Evolutionary conservation across 1,140 invertebrate genomes (phyloP).

Genomic region (Drosophila sucinea): DNA sequence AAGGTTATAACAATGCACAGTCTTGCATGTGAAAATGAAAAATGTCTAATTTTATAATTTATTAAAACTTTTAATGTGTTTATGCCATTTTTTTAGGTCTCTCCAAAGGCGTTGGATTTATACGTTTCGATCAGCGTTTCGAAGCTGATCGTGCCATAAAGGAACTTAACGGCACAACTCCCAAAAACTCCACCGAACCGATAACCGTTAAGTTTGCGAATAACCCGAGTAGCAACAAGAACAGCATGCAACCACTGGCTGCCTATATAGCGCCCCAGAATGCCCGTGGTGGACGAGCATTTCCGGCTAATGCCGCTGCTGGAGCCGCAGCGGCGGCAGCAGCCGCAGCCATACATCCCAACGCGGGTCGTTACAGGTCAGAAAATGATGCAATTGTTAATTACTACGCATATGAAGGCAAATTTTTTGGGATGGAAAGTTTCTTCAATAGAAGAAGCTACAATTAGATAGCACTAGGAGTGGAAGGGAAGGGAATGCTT

Average conservation of each 20-base stretch:
- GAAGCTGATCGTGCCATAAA: conserved; percentile 99
- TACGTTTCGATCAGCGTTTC: conserved; percentile 98
- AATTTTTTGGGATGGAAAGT: too few relatives aligned
- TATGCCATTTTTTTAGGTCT: conserved; percentile 88
- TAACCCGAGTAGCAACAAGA: conserved; percentile 98
- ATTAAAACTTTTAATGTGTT: conserved; percentile 22
- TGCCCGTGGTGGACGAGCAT: conserved; percentile 87
- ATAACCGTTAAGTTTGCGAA: conserved; percentile 99
- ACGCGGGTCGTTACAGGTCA: conserved; percentile 93
- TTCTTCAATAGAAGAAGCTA: not conserved
- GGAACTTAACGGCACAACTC: conserved; percentile 98
- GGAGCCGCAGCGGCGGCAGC: conserved; percentile 85
- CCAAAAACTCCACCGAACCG: conserved; percentile 96
- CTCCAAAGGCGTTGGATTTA: conserved; percentile 99
- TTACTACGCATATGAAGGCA: not conserved
- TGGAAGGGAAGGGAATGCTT: not conserved
- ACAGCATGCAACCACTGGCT: conserved; percentile 94
- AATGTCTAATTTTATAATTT: not conserved
- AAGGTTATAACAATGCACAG: not conserved
- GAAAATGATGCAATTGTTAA: conserved; percentile 37
- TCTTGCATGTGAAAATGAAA: not conserved
- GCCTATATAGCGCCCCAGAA: conserved; percentile 94
- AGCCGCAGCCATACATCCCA: conserved; percentile 92
- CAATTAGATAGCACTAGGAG: not conserved
- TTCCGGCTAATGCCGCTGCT: conserved; percentile 89